Conservation (phyloP, 2,888 invertebrate genomes). For the Agonopterix subpropinquella region DNA sequence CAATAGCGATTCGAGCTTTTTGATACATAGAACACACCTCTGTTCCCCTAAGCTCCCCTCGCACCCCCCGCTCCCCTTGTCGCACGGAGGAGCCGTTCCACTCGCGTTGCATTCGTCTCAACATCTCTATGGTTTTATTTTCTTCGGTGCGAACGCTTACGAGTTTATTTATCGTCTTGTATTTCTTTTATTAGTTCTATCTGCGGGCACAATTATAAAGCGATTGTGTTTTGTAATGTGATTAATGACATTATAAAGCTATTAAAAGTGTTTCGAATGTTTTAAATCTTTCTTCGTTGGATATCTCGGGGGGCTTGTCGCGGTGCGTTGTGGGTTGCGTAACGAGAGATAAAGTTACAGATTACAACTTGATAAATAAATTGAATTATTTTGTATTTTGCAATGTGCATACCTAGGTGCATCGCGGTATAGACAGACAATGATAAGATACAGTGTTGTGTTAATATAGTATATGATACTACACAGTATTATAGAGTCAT, state of each 20-base stretch:
- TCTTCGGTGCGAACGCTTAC: constrained; percentile 18
- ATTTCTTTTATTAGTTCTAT: constrained; percentile 29
- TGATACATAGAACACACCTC: constrained; percentile 53
- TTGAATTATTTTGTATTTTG: too few species aligned
- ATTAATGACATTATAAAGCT: constrained; percentile 28
- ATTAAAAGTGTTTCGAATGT: constrained; percentile 19
- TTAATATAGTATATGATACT: too few species aligned
- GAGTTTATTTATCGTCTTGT: constrained; percentile 33
- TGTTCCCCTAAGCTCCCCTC: constrained; percentile 27
- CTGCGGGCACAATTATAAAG: constrained; percentile 38
- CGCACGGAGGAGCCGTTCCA: constrained; percentile 2
- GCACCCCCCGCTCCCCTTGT: constrained; percentile 14
- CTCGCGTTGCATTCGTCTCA: constrained; percentile 12
- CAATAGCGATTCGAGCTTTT: constrained; percentile 55
- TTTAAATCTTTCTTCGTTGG: constrained; percentile 11
- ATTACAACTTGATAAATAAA: too few species aligned
- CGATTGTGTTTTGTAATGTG: constrained; percentile 35
- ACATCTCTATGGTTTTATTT: constrained; percentile 17
- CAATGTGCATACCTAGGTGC: too few species aligned
- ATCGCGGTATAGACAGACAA: too few species aligned
- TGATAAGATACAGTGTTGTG: too few species aligned
- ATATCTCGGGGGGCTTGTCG: too few species aligned
- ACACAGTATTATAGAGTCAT: too few species aligned
- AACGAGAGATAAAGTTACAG: too few species aligned
- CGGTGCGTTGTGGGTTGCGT: too few species aligned